Evolutionary conservation across 2,888 invertebrate genomes (phyloP), one percentile per base, ranked within the genome.

Genomic region (Orchesella flavescens): DNA sequence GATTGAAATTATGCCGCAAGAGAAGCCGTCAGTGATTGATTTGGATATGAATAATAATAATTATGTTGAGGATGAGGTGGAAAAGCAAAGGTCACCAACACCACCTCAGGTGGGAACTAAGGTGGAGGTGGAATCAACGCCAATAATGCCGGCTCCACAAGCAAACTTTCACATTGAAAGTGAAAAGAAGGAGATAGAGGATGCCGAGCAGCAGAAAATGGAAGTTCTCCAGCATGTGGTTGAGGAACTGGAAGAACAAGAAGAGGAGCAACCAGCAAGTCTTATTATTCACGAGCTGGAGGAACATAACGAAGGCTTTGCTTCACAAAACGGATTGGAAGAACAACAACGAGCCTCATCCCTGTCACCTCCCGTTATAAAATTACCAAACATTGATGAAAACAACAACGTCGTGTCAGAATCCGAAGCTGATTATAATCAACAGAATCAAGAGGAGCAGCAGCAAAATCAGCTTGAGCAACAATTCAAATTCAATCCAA

Each of bases 1-100:
- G 85, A 85, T 85, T 23, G 85, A 85, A 75, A 74, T 85, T 21
- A 80, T 57, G 3, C 65, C 72, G 19, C 44, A 44, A 44, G 44
- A 44, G 44, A 9, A 12, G 44, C 44, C 7, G 44, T 44, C 12
- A n/a, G n/a, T n/a, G n/a, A n/a, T n/a, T n/a, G n/a, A n/a, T n/a
- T n/a, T n/a, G n/a, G n/a, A n/a, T n/a, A n/a, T n/a, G n/a, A n/a
- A n/a, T n/a, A n/a, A n/a, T n/a, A n/a, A n/a, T n/a, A n/a, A n/a
- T n/a, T n/a, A n/a, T n/a, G n/a, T n/a, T n/a, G n/a, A n/a, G n/a
- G n/a, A n/a, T n/a, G n/a, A n/a, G n/a, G 44, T 44, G 44, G 44
- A 44, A 44, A 44, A 9, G 44, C 44, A 44, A 7, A 44, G 44
- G 44, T 44, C 7, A 12, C 12, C 44, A 44, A 44, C 44, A 44